A percentile compares a stretch with the other conserved stretches of the same genome.
phyloP scores from a whole-genome alignment of 2,797 vertebrate genomes.

The Chelonia mydas region DNA sequence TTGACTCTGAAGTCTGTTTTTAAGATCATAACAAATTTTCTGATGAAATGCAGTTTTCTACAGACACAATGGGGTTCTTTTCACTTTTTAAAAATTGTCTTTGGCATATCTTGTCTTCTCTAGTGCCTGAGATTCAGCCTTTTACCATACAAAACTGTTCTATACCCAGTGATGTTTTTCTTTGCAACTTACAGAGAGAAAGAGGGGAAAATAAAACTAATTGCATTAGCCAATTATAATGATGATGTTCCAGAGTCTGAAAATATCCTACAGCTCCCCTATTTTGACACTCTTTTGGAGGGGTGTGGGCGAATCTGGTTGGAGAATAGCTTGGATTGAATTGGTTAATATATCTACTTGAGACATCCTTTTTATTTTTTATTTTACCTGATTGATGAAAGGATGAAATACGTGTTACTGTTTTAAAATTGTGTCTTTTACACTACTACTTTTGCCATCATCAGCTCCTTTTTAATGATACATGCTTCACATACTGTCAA shows the following conservation, averaged over 20 bases:
- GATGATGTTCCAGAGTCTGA: background rate
- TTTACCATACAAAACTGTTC: background rate
- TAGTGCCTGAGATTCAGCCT: background rate
- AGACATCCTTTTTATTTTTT: background rate
- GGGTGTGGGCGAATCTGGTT: background rate
- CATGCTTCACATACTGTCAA: background rate
- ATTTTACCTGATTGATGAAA: background rate
- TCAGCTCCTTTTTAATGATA: background rate
- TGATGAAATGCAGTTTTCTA: background rate
- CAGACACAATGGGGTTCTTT: background rate
- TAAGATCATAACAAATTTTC: background rate
- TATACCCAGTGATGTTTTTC: background rate
- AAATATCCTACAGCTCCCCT: background rate
- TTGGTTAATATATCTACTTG: background rate
- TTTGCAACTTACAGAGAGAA: background rate
- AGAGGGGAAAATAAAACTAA: background rate
- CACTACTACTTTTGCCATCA: background rate
- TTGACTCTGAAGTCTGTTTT: background rate
- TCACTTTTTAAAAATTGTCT: background rate
- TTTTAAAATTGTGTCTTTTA: background rate
- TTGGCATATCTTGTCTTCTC: background rate
- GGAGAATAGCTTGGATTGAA: background rate
- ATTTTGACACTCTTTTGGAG: background rate
- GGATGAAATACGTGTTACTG: background rate
- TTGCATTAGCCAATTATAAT: background rate